Evolutionary conservation across 2,888 invertebrate genomes (phyloP), one percentile per base, ranked within the genome.

Genomic region (Leuctra nigra): DNA sequence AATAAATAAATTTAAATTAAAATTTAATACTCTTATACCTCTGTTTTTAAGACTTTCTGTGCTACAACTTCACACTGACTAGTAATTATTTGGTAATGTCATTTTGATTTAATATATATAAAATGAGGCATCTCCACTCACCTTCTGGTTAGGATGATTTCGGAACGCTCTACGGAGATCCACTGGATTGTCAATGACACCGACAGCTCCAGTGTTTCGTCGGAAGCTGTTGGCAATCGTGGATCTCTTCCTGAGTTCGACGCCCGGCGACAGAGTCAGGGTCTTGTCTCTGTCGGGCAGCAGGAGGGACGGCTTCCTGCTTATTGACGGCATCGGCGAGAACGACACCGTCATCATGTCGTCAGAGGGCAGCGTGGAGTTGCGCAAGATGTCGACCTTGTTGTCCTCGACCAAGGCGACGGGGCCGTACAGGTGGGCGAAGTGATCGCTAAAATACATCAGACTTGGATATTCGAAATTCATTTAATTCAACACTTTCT

Each of bases 371-470:
- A 50, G 7, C 9, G 23, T 23, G 23, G 23, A 20, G 2, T 35
- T 18, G 2, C 36, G 39, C n/a, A 41, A 33, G 35, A 57, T 25
- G 3, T 48, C 55, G 11, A 46, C 55, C 36, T 56, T 57, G 35
- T 52, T 36, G 46, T 63, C 63, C 53, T 63, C 63, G 13, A 63
- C 58, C 16, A 63, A 46, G 7, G 63, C 60, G 22, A 62, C 61
- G 18, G 64, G 64, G 1, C 64, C 64, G 55, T 64, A 64, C 20
- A 64, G 58, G 53, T 64, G 64, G 7, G 63, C 63, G 39, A 59
- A 61, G 53, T 64, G 64, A 24, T 64, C 61, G 22, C 62, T 61
- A 53, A 2, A 11, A 41, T 23, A 29, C 36, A 39, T n/a, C n/a
- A n/a, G n/a, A n/a, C n/a, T n/a, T n/a, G n/a, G n/a, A n/a, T n/a